Base-by-base conservation (phyloP, 2,888 invertebrate genomes). In the Xanthia togata region DNA sequence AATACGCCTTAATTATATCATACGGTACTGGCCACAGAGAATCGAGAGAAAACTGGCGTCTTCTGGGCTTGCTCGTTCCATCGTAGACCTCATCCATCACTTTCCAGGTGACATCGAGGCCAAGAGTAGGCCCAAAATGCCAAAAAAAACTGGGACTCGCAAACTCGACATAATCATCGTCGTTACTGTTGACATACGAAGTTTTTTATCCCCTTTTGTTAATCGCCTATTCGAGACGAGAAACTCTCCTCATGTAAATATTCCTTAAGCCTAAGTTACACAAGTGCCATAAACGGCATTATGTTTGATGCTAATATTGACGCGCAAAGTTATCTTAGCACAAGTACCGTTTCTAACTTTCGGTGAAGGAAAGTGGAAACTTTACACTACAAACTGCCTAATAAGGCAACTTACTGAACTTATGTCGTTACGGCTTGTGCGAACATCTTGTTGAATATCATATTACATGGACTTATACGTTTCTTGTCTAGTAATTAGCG, bases 341-440 rank as follows among this genome's bases (percentile, higher is more conserved):
- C 92, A 90, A 90, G 90, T 92, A 87, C 83, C 91, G 90, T 92
- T 91, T 88, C 89, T 88, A 91, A 90, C 93, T 93, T 93, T 94
- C 91, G 83, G 91, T 84, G 82, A 88, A 87, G 82, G 91, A 91
- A 93, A 92, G 90, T 87, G 83, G 84, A 85, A 87, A 85, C 84
- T 87, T 86, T 84, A 87, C 81, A 82, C 81, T 78, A 86, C 78
- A 76, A 75, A 80, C 76, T 76, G 70, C 81, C 74, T 79, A 78
- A 70, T 82, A 85, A 64, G 83, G 84, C 70, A 83, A 86, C 70
- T 78, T 63, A 64, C 31, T 75, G 2, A 73, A 63, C 72, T 60
- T 64, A 77, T 65, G 63, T 64, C 73, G 64, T 73, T 70, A 65
- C 47, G 38, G 23, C 35, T 31, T 38, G 20, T 68, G 64, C n/a